Conservation (phyloP, 2,888 invertebrate species). For the Drosophila mulleri region DNA sequence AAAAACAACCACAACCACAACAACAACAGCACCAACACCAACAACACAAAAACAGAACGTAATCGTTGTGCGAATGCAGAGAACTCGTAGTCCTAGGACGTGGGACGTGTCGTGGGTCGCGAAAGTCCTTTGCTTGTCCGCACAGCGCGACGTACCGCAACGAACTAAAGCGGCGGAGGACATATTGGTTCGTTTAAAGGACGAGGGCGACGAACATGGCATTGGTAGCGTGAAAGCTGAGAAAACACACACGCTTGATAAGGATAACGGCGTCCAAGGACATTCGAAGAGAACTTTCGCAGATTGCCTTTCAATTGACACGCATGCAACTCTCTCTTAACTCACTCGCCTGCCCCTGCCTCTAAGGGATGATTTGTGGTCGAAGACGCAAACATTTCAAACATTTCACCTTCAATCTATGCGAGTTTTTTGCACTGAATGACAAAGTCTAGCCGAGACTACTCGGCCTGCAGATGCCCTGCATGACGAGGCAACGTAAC, state of each 20-base stretch:
- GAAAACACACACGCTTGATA: constrained; percentile 47
- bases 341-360: constrained; percentile 20
- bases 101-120: constrained; percentile 20
- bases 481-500: background rate
- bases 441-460: background rate
- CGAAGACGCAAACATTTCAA: constrained; percentile 25
- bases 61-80: constrained; percentile 47
- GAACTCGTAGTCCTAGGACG: constrained; percentile 12
- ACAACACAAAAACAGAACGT: constrained; percentile 37
- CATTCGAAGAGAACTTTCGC: constrained; percentile 29
- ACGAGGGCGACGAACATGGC: constrained; percentile 44
- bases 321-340: constrained; percentile 27
- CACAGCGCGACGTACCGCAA: constrained; percentile 75
- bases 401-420: constrained; percentile 15
- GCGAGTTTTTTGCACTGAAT: constrained; percentile 3
- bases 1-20: constrained; percentile 30
- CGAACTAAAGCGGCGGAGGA: constrained; percentile 68
- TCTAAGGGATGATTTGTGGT: constrained; percentile 16
- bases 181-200: constrained; percentile 57
- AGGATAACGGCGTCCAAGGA: constrained; percentile 61
- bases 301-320: constrained; percentile 23
- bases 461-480: background rate
- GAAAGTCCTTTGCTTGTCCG: constrained; percentile 59
- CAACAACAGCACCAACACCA: constrained; percentile 23
- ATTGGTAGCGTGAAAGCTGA: constrained; percentile 51